phyloP scores from a whole-genome alignment of 1,140 invertebrate genomes.

The Apis cerana region DNA sequence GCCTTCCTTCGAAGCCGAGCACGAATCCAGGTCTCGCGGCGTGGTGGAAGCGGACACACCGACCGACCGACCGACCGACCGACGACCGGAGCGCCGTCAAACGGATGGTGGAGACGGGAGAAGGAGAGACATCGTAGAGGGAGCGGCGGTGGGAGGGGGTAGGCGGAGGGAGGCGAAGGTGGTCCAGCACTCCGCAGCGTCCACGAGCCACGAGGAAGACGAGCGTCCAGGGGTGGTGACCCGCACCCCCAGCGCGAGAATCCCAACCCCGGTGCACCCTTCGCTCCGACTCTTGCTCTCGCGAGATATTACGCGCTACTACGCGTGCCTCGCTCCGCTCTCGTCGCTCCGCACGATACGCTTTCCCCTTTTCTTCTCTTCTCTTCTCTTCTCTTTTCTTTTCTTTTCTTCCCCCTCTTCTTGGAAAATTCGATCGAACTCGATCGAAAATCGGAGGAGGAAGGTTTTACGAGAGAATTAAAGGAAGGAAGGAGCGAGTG shows the following conservation, averaged over 20 bases:
- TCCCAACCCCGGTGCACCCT: no score
- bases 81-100: slow-evolving; percentile 2
- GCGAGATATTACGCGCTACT: no score
- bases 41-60: not conserved
- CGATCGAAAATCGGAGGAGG: not conserved
- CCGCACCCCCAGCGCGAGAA: slow-evolving; percentile 21
- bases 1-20: not conserved
- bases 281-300: no score
- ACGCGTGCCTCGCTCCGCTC: no score
- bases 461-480: not conserved
- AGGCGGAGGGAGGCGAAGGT: slow-evolving; percentile 15
- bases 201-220: slow-evolving; percentile 55
- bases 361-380: no score
- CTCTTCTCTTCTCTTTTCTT: no score
- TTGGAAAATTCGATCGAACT: not conserved
- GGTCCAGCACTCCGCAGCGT: slow-evolving; percentile 41
- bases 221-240: slow-evolving; percentile 62
- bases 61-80: slow-evolving; percentile 6
- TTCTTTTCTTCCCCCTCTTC: no score
- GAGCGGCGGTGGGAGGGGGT: not conserved
- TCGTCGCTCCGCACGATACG: no score
- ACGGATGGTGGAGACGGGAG: not conserved
- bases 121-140: not conserved
- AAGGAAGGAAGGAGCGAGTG: no score
- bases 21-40: not conserved